Evolutionary conservation across 37 sponge, comb jelly and placozoan genomes (phyloP).

Genomic region (Ianthella basta): DNA sequence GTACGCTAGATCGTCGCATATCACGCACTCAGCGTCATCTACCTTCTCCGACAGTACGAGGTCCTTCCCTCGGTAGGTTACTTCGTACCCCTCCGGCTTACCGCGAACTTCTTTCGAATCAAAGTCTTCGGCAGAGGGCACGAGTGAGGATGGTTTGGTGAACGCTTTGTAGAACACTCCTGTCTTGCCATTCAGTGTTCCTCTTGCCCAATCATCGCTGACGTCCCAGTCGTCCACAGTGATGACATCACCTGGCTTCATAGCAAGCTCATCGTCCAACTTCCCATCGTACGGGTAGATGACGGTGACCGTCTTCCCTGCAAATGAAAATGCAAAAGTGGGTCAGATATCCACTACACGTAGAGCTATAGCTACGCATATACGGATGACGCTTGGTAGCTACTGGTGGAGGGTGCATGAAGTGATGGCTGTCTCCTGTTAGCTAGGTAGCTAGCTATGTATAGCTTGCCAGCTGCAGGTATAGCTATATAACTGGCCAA

Average conservation of each 20-base stretch:
- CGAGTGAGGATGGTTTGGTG: background rate
- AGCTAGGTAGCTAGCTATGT: no score
- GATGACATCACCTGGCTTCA: background rate
- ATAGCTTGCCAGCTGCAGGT: no score
- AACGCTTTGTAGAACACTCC: conserved; percentile 3
- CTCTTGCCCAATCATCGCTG: background rate
- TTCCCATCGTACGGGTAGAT: conserved; percentile 20
- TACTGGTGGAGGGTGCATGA: no score
- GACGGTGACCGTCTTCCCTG: background rate
- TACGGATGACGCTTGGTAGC: no score
- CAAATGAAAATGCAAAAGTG: no score
- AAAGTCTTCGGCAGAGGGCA: no score
- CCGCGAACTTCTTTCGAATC: background rate
- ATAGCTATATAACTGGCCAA: no score
- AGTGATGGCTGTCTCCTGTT: no score
- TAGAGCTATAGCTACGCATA: no score
- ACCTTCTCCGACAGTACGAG: background rate
- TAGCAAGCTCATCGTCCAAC: conserved; percentile 10
- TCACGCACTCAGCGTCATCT: conserved; percentile 1
- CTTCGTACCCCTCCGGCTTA: background rate
- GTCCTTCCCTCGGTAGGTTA: background rate
- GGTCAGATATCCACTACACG: no score
- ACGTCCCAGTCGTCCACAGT: conserved; percentile 14
- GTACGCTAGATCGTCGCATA: background rate
- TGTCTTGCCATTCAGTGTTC: background rate